Conservation (phyloP, 2,113 vertebrate genomes). For the Pyxicephalus adspersus region DNA sequence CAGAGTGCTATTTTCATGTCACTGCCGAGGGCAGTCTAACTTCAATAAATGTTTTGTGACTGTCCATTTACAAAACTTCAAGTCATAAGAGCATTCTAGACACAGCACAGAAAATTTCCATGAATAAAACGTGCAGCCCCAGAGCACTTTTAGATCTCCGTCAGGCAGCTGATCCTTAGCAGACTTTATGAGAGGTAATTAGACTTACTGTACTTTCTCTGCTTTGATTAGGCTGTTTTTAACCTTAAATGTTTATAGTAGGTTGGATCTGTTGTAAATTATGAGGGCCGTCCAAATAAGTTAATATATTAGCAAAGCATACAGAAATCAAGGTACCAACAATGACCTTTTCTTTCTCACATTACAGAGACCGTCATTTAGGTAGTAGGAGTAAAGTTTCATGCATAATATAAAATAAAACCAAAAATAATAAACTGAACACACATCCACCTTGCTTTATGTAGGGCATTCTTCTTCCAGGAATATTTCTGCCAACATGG, state of each 20-base stretch:
- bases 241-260: constrained; percentile 34
- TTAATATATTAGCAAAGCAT: constrained; percentile 16
- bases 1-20: constrained; percentile 10
- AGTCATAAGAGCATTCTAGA: constrained; percentile 5
- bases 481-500: no score
- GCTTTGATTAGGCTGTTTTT: constrained; percentile 40
- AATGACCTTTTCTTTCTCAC: constrained; percentile 22
- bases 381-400: not conserved
- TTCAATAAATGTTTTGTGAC: constrained; percentile 12
- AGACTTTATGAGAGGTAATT: constrained; percentile 47
- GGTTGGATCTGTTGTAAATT: constrained; percentile 12
- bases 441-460: no score
- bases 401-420: no score
- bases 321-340: constrained; percentile 27
- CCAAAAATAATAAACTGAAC: no score
- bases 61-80: constrained; percentile 1
- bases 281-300: constrained; percentile 26
- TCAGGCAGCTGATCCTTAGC: constrained; percentile 43
- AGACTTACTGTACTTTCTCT: constrained; percentile 49
- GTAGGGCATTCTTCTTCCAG: no score
- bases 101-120: constrained; percentile 48
- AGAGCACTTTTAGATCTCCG: constrained; percentile 1
- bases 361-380: not conserved
- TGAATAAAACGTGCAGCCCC: constrained; percentile 58
- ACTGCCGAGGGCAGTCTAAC: not conserved